These are phyloP conservation scores for Caenorhabditis sulstoni DNA, from an alignment of 2,888 invertebrate genomes.

Conservation along the genomic window DNA sequence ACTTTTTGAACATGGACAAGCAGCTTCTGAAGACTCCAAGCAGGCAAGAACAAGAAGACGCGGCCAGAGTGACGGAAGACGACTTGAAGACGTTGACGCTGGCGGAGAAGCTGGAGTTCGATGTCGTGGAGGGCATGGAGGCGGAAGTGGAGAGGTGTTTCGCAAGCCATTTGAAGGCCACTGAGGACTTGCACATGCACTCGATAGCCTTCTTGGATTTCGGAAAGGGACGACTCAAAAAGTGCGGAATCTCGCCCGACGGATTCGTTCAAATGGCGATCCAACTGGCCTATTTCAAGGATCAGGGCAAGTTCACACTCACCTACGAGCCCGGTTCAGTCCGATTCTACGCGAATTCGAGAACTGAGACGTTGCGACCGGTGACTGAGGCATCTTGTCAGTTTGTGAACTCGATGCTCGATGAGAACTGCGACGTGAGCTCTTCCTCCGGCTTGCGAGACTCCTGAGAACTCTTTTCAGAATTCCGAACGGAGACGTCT, in stretches of 20 bases:
- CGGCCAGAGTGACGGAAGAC: constrained; percentile 43
- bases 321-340: constrained; percentile 99
- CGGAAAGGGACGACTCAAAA: constrained; percentile 88
- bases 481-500: constrained; percentile 86
- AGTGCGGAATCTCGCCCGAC: constrained; percentile 92
- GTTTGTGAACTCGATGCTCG: constrained; percentile 93
- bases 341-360: constrained; percentile 92
- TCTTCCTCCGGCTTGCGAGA: no score
- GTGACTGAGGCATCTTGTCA: constrained; percentile 92
- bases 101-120: constrained; percentile 68
- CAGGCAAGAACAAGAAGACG: constrained; percentile 62
- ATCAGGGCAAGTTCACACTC: constrained; percentile 91
- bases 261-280: constrained; percentile 96
- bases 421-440: constrained; percentile 81
- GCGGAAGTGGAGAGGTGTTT: constrained; percentile 63
- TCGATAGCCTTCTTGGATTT: constrained; percentile 71
- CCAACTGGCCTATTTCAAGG: constrained; percentile 90
- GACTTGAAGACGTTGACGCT: constrained; percentile 58
- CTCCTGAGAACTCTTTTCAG: no score
- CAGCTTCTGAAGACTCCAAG: constrained; percentile 60
- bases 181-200: constrained; percentile 71
- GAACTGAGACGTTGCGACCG: constrained; percentile 96
- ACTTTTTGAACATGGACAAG: constrained; percentile 72
- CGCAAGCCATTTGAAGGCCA: constrained; percentile 36
- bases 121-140: constrained; percentile 63